Evolutionary conservation across 2,888 invertebrate species (phyloP), one percentile per base, ranked within the genome.

Genomic region (Tipula confusa): DNA sequence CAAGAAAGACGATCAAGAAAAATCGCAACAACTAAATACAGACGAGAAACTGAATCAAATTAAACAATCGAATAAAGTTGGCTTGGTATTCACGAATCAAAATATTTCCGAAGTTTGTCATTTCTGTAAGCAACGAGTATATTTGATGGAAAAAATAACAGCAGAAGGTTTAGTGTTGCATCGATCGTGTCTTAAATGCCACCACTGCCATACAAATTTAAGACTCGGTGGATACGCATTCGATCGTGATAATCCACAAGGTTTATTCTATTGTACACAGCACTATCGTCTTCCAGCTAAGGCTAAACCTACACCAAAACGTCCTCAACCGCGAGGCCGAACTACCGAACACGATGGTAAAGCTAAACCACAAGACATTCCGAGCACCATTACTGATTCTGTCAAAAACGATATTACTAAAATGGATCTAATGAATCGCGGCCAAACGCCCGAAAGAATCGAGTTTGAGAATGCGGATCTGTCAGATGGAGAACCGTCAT

Each of bases 111-210:
- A 95, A 88, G 92, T 92, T 87, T 97, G 94, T 90, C 96, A 94
- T 91, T 97, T 97, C 90, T 98, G 98, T 90, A 93, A 94, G 83
- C 95, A 95, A 89, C 93, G 96, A 80, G 98, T 98, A 83, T 98
- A 98, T 89, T 93, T 98, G 31, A 97, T 98, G 91, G 98, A 98
- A 89, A 93, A 96, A 85, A 93, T 97, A 85, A 94, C 93, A 81
- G 96, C 97, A 2, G 96, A 97, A 91, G 97, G 97, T 15, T 92
- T 96, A 87, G 96, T 96, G 87, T 93, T 98, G 88, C 98, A 98
- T 90, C 93, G 97, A 84, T 95, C 95, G 80, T 98, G 98, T 90
- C 96, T 98, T 91, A 94, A 96, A 85, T 98, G 98, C 90, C 95
- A 97, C 89, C 96, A 97, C 88, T 98, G 98, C 90, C 94, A 94